Conservation (phyloP, 2,888 invertebrate genomes). For the Yponomeuta sedellus region DNA sequence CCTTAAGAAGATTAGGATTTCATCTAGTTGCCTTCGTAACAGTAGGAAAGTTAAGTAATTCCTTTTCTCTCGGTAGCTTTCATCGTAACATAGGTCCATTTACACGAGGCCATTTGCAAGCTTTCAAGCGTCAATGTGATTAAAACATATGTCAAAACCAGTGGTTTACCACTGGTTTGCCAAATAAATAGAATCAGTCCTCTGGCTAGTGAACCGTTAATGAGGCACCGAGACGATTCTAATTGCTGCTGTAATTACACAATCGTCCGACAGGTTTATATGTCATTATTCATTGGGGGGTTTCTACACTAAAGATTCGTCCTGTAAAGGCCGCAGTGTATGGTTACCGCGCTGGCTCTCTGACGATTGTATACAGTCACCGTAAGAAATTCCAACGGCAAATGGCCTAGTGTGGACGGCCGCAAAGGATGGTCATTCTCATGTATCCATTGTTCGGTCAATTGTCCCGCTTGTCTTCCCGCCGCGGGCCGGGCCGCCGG, state of each 20-base stretch:
- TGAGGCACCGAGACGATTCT: no score
- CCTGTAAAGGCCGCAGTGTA: no score
- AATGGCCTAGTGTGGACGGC: not conserved
- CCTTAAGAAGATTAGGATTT: slow-evolving; percentile 70
- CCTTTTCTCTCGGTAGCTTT: slow-evolving; percentile 69
- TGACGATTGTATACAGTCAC: not conserved
- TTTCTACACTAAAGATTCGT: no score
- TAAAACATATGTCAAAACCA: no score
- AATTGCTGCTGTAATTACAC: no score
- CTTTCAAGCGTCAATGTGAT: not conserved
- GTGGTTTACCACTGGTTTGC: no score
- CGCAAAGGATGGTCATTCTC: slow-evolving; percentile 34
- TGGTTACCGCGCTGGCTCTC: not conserved
- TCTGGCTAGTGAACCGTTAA: no score
- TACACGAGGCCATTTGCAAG: not conserved
- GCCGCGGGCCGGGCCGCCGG: slow-evolving; percentile 27
- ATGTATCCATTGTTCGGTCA: slow-evolving; percentile 51
- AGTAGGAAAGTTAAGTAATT: slow-evolving; percentile 70
- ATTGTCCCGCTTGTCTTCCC: slow-evolving; percentile 57
- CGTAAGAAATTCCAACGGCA: not conserved
- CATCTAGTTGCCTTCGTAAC: slow-evolving; percentile 75
- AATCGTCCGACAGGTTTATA: no score
- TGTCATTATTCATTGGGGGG: no score
- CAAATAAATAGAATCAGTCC: no score
- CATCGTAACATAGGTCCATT: slow-evolving; percentile 41